Conservation (phyloP, 2,113 vertebrate genomes). For the Microcebus murinus region DNA sequence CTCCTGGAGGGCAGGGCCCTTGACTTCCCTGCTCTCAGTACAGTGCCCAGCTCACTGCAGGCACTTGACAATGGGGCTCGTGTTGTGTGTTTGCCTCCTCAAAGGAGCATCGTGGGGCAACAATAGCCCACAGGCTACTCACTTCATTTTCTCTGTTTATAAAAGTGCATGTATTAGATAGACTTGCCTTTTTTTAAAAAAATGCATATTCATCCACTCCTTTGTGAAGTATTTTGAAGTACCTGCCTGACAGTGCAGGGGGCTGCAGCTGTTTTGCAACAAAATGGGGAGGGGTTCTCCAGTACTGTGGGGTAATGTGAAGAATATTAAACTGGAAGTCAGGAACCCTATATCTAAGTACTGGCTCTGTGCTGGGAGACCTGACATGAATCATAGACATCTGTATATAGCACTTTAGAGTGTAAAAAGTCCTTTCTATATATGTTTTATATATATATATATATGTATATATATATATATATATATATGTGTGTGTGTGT, state of each 20-base stretch:
- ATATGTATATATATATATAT: too few species aligned
- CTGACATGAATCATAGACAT: neutral
- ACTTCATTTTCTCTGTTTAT: neutral
- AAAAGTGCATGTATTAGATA: neutral
- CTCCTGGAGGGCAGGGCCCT: constrained; percentile 34
- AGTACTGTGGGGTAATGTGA: too few species aligned
- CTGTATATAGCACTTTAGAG: neutral
- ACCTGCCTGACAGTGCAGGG: neutral
- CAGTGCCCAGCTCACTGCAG: neutral
- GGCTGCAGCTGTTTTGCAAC: neutral
- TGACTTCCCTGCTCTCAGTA: neutral
- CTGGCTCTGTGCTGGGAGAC: neutral
- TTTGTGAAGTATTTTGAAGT: neutral
- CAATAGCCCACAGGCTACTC: too few species aligned
- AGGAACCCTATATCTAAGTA: neutral
- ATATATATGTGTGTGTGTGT: too few species aligned
- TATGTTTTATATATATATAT: neutral
- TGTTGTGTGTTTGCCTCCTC: neutral
- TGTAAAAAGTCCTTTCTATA: neutral
- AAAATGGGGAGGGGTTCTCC: neutral
- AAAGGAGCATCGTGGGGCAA: neutral
- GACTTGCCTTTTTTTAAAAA: neutral
- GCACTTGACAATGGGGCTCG: neutral
- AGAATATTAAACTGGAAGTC: neutral
- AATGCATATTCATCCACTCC: neutral